phyloP scores from a whole-genome alignment of 2,113 vertebrate genomes.

The Pelusios castaneus region DNA sequence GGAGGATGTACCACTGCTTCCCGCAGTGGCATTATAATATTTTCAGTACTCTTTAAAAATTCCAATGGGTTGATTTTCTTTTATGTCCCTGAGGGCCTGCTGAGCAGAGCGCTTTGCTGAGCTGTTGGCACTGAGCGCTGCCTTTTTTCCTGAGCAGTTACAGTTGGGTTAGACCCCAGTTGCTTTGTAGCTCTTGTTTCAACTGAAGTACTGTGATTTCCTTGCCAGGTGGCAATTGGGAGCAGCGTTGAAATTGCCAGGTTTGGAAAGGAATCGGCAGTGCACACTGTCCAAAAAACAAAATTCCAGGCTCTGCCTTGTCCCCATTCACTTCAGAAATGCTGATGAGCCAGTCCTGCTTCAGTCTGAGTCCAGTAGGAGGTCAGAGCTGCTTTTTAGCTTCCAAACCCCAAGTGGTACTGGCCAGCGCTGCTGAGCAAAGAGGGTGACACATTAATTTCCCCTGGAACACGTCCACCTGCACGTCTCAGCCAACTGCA shows the following conservation, averaged over 20 bases:
- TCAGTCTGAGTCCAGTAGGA: neutral
- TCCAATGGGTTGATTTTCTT: neutral
- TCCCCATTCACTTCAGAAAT: conserved; percentile 16
- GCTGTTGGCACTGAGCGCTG: neutral
- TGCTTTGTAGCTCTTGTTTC: conserved; percentile 55
- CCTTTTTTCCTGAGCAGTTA: conserved; percentile 13
- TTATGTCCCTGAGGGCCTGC: neutral
- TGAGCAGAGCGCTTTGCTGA: conserved; percentile 43
- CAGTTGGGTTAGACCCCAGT: neutral
- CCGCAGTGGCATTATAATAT: neutral
- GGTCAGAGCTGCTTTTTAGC: neutral
- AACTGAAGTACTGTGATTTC: neutral
- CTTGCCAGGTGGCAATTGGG: neutral
- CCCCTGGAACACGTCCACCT: conserved; percentile 23
- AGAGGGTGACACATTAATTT: neutral
- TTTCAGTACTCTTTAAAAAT: conserved; percentile 38
- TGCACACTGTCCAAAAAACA: conserved; percentile 44
- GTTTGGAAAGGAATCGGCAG: conserved; percentile 50
- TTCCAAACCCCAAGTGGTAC: neutral
- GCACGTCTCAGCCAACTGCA: neutral
- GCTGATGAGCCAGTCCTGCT: conserved; percentile 25
- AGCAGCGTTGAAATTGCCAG: conserved; percentile 56
- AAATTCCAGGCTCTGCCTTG: neutral
- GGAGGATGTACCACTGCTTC: neutral
- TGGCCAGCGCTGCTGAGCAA: neutral